A percentile compares a stretch with the other conserved stretches of the same genome.
Evolutionary conservation across 2,888 invertebrate species (phyloP).

Genomic region (Dorcus parallelipipedus): DNA sequence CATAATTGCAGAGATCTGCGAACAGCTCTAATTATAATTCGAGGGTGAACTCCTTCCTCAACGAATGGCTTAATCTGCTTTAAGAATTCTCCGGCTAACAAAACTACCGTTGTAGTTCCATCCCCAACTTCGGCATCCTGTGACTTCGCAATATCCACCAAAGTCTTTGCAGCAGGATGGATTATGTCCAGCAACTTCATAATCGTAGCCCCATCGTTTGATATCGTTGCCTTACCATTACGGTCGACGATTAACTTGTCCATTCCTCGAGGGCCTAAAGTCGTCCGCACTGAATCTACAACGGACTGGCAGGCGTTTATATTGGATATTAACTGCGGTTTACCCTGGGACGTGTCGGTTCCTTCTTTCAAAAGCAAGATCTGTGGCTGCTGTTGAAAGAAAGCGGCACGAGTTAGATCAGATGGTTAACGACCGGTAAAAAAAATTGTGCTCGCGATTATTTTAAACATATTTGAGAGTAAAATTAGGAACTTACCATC

Average conservation of each 20-base stretch:
- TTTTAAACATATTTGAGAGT: not conserved
- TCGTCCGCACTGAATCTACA: constrained; percentile 95
- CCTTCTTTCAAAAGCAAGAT: constrained; percentile 97
- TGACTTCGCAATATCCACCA: constrained; percentile 98
- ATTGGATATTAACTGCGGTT: constrained; percentile 92
- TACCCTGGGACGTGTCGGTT: constrained; percentile 94
- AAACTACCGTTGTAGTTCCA: constrained; percentile 96
- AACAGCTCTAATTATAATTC: constrained; percentile 86
- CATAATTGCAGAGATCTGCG: constrained; percentile 80
- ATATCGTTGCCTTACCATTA: constrained; percentile 90
- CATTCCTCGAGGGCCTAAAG: constrained; percentile 97
- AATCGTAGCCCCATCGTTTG: constrained; percentile 99
- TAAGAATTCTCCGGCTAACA: constrained; percentile 92
- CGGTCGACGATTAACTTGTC: constrained; percentile 95
- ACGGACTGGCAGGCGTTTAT: constrained; percentile 96
- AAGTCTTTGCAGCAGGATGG: constrained; percentile 95
- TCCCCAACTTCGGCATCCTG: constrained; percentile 99
- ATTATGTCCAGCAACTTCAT: constrained; percentile 97
- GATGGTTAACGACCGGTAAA: constrained; percentile 13
- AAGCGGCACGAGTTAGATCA: constrained; percentile 9
- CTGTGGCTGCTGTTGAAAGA: constrained; percentile 76
- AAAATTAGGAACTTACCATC: constrained; percentile 14
- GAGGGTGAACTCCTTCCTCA: constrained; percentile 95
- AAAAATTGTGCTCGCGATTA: not conserved
- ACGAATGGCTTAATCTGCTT: constrained; percentile 93